phyloP scores from a whole-genome alignment of 2,888 invertebrate genomes.

The Malthinus flaveolus region DNA sequence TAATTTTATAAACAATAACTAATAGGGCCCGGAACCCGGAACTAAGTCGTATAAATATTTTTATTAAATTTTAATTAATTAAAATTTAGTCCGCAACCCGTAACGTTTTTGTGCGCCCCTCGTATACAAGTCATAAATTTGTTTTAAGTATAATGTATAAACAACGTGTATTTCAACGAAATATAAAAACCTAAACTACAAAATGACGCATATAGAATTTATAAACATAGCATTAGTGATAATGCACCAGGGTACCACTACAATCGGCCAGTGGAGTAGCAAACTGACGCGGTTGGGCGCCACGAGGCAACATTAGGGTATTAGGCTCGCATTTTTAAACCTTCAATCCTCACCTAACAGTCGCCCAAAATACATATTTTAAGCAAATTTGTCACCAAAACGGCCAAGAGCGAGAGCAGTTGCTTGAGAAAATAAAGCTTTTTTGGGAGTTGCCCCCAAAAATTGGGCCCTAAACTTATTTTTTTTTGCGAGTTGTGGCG shows the following conservation, averaged over 20 bases:
- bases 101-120: too few species aligned
- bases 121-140: background rate
- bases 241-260: slow-evolving; percentile 28
- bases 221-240: slow-evolving; percentile 33
- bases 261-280: slow-evolving; percentile 20
- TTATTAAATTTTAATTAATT: too few species aligned
- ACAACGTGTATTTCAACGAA: slow-evolving; percentile 9
- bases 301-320: slow-evolving; percentile 7
- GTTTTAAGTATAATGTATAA: background rate
- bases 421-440: too few species aligned
- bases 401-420: too few species aligned
- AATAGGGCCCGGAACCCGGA: too few species aligned
- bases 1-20: too few species aligned
- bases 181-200: slow-evolving; percentile 28
- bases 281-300: background rate
- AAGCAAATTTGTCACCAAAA: background rate
- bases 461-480: too few species aligned
- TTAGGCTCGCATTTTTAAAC: background rate
- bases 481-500: background rate
- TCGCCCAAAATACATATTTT: background rate
- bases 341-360: background rate
- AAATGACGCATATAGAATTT: slow-evolving; percentile 34
- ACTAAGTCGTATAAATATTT: too few species aligned
- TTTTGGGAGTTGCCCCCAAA: too few species aligned
- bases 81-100: too few species aligned